phyloP scores from a whole-genome alignment of 2,888 invertebrate genomes.

The Sthenelais limicola region DNA sequence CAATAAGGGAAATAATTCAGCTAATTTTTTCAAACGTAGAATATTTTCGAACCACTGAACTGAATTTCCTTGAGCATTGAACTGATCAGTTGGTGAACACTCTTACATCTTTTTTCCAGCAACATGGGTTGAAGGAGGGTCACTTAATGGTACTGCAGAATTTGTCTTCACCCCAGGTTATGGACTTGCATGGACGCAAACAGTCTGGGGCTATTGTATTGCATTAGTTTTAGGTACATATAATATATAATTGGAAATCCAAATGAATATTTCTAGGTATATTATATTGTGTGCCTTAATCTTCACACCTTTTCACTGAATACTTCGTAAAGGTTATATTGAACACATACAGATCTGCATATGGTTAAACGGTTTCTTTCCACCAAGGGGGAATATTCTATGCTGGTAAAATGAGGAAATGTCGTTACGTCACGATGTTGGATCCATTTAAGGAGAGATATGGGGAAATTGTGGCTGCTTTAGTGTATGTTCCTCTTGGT shows the following conservation, averaged over 20 bases:
- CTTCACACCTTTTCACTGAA: too few species aligned
- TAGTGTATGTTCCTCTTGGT: constrained; percentile 65
- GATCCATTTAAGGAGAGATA: constrained; percentile 65
- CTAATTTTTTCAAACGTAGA: too few species aligned
- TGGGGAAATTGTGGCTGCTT: constrained; percentile 60
- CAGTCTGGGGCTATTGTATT: constrained; percentile 63
- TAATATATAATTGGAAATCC: too few species aligned
- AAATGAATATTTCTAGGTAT: too few species aligned
- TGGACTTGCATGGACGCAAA: constrained; percentile 65
- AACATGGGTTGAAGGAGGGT: constrained; percentile 66
- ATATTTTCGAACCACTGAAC: too few species aligned
- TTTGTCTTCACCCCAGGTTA: constrained; percentile 56
- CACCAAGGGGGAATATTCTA: constrained; percentile 61
- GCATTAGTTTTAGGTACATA: constrained; percentile 62
- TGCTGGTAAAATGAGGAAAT: constrained; percentile 61
- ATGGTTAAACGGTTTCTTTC: neutral
- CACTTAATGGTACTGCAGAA: constrained; percentile 67
- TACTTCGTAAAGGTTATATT: too few species aligned
- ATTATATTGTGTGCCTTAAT: too few species aligned
- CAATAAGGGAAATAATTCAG: constrained; percentile 59
- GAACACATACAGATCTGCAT: too few species aligned
- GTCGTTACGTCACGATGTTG: constrained; percentile 64
- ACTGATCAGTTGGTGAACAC: too few species aligned
- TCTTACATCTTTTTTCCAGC: too few species aligned
- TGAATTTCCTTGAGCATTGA: too few species aligned